These are phyloP conservation scores for Aphaenogaster floridana DNA, from an alignment of 1,140 invertebrate genomes.

Conservation along the genomic window DNA sequence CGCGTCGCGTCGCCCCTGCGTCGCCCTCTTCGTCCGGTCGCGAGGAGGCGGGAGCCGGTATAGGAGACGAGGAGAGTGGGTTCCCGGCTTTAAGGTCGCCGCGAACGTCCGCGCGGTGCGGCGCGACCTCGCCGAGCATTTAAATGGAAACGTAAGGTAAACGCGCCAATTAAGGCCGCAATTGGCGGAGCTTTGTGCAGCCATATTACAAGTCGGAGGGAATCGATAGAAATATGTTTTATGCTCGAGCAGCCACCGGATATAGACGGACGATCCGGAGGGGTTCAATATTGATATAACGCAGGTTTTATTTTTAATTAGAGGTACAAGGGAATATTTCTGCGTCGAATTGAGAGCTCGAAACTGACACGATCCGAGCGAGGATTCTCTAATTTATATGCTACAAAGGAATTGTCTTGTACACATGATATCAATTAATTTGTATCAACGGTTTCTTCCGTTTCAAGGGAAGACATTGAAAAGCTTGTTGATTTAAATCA, in stretches of 20 bases:
- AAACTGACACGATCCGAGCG: background rate
- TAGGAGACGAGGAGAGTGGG: conserved; percentile 51
- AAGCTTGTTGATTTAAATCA: background rate
- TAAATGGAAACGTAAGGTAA: conserved; percentile 76
- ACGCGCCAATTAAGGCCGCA: conserved; percentile 75
- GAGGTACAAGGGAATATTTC: background rate
- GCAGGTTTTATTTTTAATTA: background rate
- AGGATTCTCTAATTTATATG: conserved; percentile 10
- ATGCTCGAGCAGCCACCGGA: conserved; percentile 33
- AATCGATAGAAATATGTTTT: conserved; percentile 53
- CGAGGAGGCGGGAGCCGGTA: conserved; percentile 24
- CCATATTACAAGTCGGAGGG: conserved; percentile 12
- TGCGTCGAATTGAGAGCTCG: background rate
- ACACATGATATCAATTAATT: background rate
- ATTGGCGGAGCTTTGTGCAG: conserved; percentile 40
- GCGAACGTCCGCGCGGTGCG: conserved; percentile 48
- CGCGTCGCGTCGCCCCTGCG: conserved; percentile 74
- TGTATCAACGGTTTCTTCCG: background rate
- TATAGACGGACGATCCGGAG: conserved; percentile 29
- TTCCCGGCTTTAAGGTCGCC: conserved; percentile 67
- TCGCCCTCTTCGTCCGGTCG: conserved; percentile 45
- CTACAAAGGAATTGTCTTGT: background rate
- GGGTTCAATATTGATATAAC: conserved; percentile 9
- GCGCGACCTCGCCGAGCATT: conserved; percentile 71
- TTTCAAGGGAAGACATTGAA: background rate